Evolutionary conservation across 2,113 vertebrate species (phyloP), one percentile per base, ranked within the genome.

Genomic region (Colaptes auratus): DNA sequence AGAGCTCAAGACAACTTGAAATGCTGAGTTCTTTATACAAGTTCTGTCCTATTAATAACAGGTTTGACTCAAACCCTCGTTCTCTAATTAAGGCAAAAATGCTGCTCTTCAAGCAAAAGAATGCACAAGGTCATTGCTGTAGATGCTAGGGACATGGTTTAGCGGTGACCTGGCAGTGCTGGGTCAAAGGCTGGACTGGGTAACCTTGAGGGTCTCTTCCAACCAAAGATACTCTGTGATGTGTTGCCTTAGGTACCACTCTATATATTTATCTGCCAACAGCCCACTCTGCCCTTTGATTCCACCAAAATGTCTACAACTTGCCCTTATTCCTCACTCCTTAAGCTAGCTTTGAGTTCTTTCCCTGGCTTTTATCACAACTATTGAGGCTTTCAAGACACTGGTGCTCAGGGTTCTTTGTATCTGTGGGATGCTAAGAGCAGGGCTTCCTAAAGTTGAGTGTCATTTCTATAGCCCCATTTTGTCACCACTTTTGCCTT

Each of bases 401-500:
- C 33, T 69, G 27, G 9, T 72, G n/a, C 75, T 89, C 81, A 78
- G 28, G 67, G 61, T 60, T 58, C 21, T 84, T 1, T 25, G 7
- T 77, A 64, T 90, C 58, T 48, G 12, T 67, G 75, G 61, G 66
- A 71, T 63, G 28, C 81, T 31, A 60, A 86, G 53, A 86, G 65
- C 23, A 44, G 12, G 42, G 61, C 39, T 92, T 82, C 33, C 36
- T 83, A 83, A 67, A 55, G 77, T 19, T 12, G 7, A 73, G 58
- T 65, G 61, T 35, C 25, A 35, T 84, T 94, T 94, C 75, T 65
- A 36, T 70, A 91, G 63, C 88, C 44, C 2, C 2, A 1, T 81
- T 94, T 86, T 90, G 61, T 66, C 61, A 60, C 39, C 81, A 59
- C 71, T 63, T 89, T 94, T 93, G 72, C 56, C 74, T 39, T 76